phyloP scores from a whole-genome alignment of 1,140 invertebrate species.

The Pinna nobilis region DNA sequence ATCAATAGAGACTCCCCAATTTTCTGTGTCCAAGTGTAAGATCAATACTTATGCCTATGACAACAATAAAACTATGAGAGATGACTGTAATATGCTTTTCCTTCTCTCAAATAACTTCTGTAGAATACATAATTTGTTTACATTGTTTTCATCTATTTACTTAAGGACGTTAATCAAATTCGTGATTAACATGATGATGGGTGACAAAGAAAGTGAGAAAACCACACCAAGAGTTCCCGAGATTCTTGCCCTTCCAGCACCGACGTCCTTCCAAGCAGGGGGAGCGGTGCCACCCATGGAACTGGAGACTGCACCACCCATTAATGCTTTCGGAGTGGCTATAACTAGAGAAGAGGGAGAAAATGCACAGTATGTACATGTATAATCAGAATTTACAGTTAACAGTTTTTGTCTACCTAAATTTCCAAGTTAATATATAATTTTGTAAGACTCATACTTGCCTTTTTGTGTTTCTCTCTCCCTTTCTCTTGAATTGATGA shows the following conservation, averaged over 20 bases:
- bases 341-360: slow-evolving; percentile 40
- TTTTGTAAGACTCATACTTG: no score
- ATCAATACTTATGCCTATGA: no score
- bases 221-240: slow-evolving; percentile 33
- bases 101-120: no score
- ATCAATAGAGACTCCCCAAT: not conserved
- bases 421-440: no score
- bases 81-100: no score
- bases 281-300: slow-evolving; percentile 76
- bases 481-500: not conserved
- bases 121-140: not conserved
- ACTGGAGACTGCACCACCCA: slow-evolving; percentile 82
- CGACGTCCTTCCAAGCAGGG: slow-evolving; percentile 26
- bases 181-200: slow-evolving; percentile 74
- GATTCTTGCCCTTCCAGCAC: slow-evolving; percentile 56
- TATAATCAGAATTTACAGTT: not conserved
- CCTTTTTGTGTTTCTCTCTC: no score
- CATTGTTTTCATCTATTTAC: not conserved
- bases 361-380: slow-evolving; percentile 5
- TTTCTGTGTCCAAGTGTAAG: not conserved
- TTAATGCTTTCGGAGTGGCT: slow-evolving; percentile 38
- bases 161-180: slow-evolving; percentile 71
- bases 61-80: no score
- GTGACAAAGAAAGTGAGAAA: slow-evolving; percentile 54
- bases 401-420: not conserved